A percentile compares a stretch with the other conserved stretches of the same genome.
Conservation (phyloP, 2,888 invertebrate genomes). For the Trilocha varians region DNA sequence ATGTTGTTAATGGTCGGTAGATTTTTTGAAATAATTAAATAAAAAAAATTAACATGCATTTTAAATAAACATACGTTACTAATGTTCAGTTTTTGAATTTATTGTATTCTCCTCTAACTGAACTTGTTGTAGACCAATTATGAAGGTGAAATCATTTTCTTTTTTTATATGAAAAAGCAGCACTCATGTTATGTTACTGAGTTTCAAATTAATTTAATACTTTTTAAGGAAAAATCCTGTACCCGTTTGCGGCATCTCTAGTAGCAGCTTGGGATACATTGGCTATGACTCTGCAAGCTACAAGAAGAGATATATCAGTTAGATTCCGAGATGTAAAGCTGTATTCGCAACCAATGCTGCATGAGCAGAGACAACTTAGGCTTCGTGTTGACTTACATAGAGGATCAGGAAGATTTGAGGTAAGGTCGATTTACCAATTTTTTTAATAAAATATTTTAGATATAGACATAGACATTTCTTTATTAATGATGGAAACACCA, state of each 20-base stretch:
- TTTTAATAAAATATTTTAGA: no score
- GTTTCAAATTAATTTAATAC: no score
- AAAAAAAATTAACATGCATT: not conserved
- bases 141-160: no score
- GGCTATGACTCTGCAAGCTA: constrained; percentile 67
- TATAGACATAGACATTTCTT: no score
- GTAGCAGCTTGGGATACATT: constrained; percentile 80
- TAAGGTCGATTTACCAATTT: no score
- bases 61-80: not conserved
- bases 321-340: constrained; percentile 77
- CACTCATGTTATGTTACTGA: no score
- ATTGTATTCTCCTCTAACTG: no score
- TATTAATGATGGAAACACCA: no score
- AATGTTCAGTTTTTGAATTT: not conserved
- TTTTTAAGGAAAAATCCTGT: constrained; percentile 72
- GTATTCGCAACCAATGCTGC: constrained; percentile 70
- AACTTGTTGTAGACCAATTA: no score
- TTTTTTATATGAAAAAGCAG: no score
- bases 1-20: constrained; percentile 34
- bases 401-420: constrained; percentile 75
- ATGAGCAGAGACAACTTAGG: constrained; percentile 63
- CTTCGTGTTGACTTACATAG: constrained; percentile 74
- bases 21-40: not conserved
- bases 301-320: constrained; percentile 78
- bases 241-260: constrained; percentile 86